Percentiles rank a stretch among this genome's conserved stretches.
Conservation (phyloP, 1,140 invertebrate species). For the Drosophila ohnishii region DNA sequence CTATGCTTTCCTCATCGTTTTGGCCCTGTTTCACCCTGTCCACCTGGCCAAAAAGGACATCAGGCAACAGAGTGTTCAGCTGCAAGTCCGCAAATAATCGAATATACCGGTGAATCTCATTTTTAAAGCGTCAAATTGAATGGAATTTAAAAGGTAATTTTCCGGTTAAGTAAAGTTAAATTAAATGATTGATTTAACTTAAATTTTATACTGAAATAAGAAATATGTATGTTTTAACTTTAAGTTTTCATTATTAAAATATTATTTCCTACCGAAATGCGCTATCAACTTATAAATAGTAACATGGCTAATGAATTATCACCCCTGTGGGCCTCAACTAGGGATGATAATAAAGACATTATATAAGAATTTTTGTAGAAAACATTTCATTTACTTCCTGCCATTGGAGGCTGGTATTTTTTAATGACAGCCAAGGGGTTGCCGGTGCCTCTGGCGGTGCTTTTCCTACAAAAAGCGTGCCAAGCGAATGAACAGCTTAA, state of each 20-base stretch:
- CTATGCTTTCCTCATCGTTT: background rate
- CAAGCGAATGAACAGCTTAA: conserved; percentile 69
- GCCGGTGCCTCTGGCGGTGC: conserved; percentile 5
- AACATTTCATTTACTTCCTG: conserved; percentile 50
- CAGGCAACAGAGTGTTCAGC: conserved; percentile 36
- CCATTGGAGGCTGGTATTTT: conserved; percentile 57
- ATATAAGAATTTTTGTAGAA: conserved; percentile 62
- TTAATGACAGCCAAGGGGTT: conserved; percentile 55
- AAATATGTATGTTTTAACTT: no score
- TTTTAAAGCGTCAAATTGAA: conserved; percentile 19
- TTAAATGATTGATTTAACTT: background rate
- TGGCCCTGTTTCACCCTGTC: conserved; percentile 12
- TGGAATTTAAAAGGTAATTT: conserved; percentile 22
- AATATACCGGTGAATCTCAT: conserved; percentile 2
- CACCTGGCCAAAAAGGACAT: conserved; percentile 26
- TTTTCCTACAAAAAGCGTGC: conserved; percentile 51
- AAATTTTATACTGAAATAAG: background rate
- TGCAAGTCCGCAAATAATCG: conserved; percentile 28
- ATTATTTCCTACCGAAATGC: background rate
- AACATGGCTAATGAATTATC: conserved; percentile 2
- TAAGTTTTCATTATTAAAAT: background rate
- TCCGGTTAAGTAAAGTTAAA: background rate
- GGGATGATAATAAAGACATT: conserved; percentile 66
- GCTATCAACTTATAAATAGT: no score
- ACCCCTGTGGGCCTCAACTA: background rate